A percentile compares a stretch with the other conserved stretches of the same genome.
These are phyloP conservation scores for Brachionus rotundiformis DNA, from an alignment of 1,140 invertebrate genomes.

Conservation along the genomic window DNA sequence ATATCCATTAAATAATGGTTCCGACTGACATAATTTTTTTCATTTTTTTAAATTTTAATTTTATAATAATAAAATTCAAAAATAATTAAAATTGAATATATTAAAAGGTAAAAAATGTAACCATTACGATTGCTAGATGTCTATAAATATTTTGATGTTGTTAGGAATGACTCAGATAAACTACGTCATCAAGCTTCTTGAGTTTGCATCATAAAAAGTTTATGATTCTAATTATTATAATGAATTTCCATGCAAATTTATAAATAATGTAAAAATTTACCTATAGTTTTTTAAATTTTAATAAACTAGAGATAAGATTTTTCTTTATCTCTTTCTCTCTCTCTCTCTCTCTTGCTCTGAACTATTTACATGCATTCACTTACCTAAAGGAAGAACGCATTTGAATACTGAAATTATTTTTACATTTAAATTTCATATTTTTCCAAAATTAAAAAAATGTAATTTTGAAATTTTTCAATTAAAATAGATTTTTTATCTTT, in stretches of 20 bases:
- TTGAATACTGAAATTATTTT: not conserved
- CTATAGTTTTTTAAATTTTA: slow-evolving; percentile 2
- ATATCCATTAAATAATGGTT: too few relatives aligned
- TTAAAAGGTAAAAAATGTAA: not conserved
- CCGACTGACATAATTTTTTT: too few relatives aligned
- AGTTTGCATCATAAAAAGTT: slow-evolving; percentile 44
- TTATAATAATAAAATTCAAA: too few relatives aligned
- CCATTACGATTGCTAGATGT: not conserved
- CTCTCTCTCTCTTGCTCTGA: not conserved
- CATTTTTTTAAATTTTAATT: too few relatives aligned
- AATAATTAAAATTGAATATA: too few relatives aligned
- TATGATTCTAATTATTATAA: slow-evolving; percentile 31
- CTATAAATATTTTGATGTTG: not conserved
- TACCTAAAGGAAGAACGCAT: not conserved
- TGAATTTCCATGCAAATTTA: slow-evolving; percentile 30
- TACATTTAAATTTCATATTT: slow-evolving; percentile 2
- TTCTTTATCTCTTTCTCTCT: not conserved
- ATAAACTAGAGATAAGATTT: slow-evolving; percentile 32
- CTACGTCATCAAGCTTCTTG: slow-evolving; percentile 6
- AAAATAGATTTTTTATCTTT: slow-evolving; percentile 15
- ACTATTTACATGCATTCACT: not conserved
- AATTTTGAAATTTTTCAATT: slow-evolving; percentile 44
- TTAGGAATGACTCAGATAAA: slow-evolving; percentile 2
- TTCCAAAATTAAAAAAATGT: not conserved
- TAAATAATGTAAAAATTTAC: slow-evolving; percentile 20